Evolutionary conservation across 2,888 invertebrate species (phyloP), one percentile per base, ranked within the genome.

Genomic region (Machimus atricapillus): DNA sequence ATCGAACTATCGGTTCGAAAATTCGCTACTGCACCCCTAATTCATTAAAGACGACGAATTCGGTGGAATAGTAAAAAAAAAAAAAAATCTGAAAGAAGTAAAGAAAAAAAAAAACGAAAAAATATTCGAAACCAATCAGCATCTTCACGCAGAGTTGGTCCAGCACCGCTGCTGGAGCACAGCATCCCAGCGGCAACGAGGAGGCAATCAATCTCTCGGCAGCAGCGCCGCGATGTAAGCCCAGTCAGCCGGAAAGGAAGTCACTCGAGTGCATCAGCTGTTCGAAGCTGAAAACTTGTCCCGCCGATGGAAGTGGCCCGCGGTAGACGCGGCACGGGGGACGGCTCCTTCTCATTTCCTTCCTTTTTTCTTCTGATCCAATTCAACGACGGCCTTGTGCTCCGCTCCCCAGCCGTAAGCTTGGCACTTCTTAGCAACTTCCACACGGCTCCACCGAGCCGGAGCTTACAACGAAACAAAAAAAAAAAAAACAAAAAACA

Each of bases 221-320:
- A 43, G 37, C n/a, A 16, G 14, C 43, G 78, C 78, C 40, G n/a
- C 12, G 56, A 81, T 81, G 81, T 81, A 81, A 81, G 58, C 81
- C n/a, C 27, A 81, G 56, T 81, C 81, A 81, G 34, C 81, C 81
- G 81, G 81, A 81, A 56, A 52, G 81, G 81, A 81, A 81, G 81
- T 81, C 40, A 81, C 37, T 81, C 81, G 81, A 81, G 81, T 83
- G 83, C 37, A 73, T 83, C 83, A 83, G 83, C 83, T 83, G 83
- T 83, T 83, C 40, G 40, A 40, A 58, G 78, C 73, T 83, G 34
- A 73, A 79, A 73, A 83, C 83, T 83, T 56, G 81, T 19, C 27
- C 31, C 46, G 81, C 16, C 40, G 76, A 34, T 83, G 27, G 66
- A 66, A 27, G 27, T 46, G 16, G 14, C n/a, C 19, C 37, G 37